phyloP scores from a whole-genome alignment of 2,113 vertebrate genomes.

The Prietella phreatophila region DNA sequence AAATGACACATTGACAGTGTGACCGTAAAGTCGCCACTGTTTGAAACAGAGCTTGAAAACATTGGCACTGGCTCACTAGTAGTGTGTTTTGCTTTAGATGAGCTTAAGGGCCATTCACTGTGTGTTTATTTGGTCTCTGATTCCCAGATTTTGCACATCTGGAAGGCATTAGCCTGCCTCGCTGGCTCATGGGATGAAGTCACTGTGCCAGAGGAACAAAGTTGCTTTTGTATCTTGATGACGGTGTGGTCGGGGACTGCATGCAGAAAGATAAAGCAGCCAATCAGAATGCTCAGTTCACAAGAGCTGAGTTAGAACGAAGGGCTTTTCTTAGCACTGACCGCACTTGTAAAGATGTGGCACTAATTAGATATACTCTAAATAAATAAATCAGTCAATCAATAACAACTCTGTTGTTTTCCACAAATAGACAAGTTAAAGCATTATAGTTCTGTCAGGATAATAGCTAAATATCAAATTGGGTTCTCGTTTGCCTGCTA shows the following conservation, averaged over 20 bases:
- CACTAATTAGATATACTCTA: neutral
- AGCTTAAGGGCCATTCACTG: constrained; percentile 15
- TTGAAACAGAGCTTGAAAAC: constrained; percentile 22
- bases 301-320: neutral
- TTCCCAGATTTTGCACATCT: constrained; percentile 64
- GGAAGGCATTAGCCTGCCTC: constrained; percentile 64
- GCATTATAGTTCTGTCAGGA: neutral
- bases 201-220: constrained; percentile 54
- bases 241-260: constrained; percentile 37
- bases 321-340: neutral
- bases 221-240: constrained; percentile 60
- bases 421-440: neutral
- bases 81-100: constrained; percentile 45
- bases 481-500: neutral
- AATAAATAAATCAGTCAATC: neutral
- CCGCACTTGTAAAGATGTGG: neutral
- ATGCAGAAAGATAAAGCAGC: constrained; percentile 34
- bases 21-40: constrained; percentile 8
- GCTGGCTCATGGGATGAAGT: constrained; percentile 64
- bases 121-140: constrained; percentile 48
- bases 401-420: neutral
- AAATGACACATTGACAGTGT: neutral
- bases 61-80: constrained; percentile 12
- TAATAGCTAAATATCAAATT: neutral
- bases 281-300: neutral